These are phyloP conservation scores for Macrobrachium nipponense DNA, from an alignment of 1,140 invertebrate species.

Conservation along the genomic window DNA sequence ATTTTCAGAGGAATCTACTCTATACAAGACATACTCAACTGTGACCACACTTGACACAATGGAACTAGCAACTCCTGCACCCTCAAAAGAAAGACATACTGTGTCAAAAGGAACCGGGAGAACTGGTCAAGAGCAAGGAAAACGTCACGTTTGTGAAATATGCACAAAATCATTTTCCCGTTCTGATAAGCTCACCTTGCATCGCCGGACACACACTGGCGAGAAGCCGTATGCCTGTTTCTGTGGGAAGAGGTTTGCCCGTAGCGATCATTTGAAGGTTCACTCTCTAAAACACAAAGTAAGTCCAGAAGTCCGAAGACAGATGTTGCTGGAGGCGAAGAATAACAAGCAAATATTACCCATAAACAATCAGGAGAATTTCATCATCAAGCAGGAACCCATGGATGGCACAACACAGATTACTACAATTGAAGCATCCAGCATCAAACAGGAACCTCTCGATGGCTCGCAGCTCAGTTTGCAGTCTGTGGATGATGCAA, in stretches of 20 bases:
- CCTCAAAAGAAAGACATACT: neutral
- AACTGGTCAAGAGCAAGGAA: neutral
- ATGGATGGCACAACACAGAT: neutral
- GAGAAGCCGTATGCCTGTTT: constrained; percentile 41
- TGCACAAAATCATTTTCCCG: constrained; percentile 44
- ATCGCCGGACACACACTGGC: constrained; percentile 38
- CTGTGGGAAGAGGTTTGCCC: constrained; percentile 39
- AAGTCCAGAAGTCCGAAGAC: constrained; percentile 30
- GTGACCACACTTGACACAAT: neutral
- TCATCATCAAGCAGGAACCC: constrained; percentile 1
- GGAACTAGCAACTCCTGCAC: neutral
- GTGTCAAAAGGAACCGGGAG: neutral
- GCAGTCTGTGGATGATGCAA: neutral
- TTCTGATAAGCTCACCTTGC: constrained; percentile 42
- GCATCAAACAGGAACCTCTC: constrained; percentile 6
- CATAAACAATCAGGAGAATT: neutral
- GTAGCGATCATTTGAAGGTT: constrained; percentile 35
- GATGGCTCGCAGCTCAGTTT: neutral
- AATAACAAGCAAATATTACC: constrained; percentile 27
- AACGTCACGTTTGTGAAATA: constrained; percentile 35
- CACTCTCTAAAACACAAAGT: constrained; percentile 39
- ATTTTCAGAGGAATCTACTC: constrained; percentile 30
- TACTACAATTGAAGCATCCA: neutral
- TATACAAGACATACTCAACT: constrained; percentile 50
- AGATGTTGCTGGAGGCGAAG: constrained; percentile 36